Evolutionary conservation across 2,113 vertebrate genomes (phyloP).

Genomic region (Girardinichthys multiradiatus): DNA sequence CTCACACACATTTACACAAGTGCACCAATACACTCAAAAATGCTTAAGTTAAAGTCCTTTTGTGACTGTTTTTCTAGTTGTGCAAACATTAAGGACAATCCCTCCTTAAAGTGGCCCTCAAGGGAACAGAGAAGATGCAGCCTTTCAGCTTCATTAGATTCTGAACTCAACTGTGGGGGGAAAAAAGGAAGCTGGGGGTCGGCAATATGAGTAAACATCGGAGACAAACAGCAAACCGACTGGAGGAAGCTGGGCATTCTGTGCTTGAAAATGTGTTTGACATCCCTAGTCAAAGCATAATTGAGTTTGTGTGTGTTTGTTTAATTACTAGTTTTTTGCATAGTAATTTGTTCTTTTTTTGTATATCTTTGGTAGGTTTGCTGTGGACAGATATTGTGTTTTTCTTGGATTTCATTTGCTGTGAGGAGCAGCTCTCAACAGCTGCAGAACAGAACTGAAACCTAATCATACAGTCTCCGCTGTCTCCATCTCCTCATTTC

Average conservation of each 20-base stretch:
- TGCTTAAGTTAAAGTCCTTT: conserved; percentile 40
- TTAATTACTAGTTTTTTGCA: not conserved
- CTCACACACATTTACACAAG: conserved; percentile 17
- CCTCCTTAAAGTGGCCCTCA: conserved; percentile 34
- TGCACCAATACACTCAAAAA: conserved; percentile 19
- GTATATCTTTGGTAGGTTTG: conserved; percentile 1
- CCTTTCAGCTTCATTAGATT: conserved; percentile 53
- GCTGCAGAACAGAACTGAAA: conserved; percentile 68
- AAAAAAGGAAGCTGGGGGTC: conserved; percentile 15
- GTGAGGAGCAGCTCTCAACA: conserved; percentile 70
- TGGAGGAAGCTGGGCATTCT: conserved; percentile 13
- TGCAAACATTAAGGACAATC: conserved; percentile 39
- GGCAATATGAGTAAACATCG: conserved; percentile 4
- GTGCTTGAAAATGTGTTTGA: not conserved
- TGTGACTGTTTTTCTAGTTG: conserved; percentile 45
- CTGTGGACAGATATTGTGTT: conserved; percentile 68
- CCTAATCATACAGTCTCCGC: conserved; percentile 47
- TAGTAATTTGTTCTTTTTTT: conserved; percentile 9
- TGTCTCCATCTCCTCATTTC: conserved; percentile 20
- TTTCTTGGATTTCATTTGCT: conserved; percentile 69
- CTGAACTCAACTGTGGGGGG: conserved; percentile 45
- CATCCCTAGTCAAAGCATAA: not conserved
- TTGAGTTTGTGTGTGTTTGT: not conserved
- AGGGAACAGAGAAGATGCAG: conserved; percentile 26
- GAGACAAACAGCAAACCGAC: conserved; percentile 13